Evolutionary conservation across 2,797 vertebrate genomes (phyloP).

Genomic region (Protosalanx chinensis): DNA sequence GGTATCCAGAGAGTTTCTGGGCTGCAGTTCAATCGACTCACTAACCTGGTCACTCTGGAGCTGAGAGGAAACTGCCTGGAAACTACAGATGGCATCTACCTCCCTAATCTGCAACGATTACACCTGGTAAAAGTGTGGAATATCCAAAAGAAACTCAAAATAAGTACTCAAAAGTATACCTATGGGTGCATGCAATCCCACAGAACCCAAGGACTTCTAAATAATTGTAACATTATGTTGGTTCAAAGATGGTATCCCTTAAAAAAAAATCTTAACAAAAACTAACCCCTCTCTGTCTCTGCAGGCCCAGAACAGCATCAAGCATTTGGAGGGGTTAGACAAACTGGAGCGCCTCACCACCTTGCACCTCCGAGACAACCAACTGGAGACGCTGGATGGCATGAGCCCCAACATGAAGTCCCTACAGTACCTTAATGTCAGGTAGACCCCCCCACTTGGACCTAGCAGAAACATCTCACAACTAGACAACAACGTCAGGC

Average conservation of each 20-base stretch:
- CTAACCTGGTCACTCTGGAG: slow-evolving; percentile 81
- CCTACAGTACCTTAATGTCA: slow-evolving; percentile 87
- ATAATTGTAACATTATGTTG: too few species aligned
- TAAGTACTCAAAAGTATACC: too few species aligned
- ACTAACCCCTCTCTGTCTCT: slow-evolving; percentile 13
- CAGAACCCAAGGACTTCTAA: too few species aligned
- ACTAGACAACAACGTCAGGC: slow-evolving; percentile 46
- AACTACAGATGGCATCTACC: slow-evolving; percentile 78
- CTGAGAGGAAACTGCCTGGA: slow-evolving; percentile 83
- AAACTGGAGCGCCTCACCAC: slow-evolving; percentile 73
- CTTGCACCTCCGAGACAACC: slow-evolving; percentile 90
- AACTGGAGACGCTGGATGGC: slow-evolving; percentile 78
- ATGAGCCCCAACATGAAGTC: slow-evolving; percentile 80
- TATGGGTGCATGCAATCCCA: too few species aligned
- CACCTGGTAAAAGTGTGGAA: slow-evolving; percentile 68
- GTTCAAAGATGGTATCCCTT: too few species aligned
- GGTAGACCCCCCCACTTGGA: slow-evolving; percentile 54
- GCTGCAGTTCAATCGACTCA: slow-evolving; percentile 70
- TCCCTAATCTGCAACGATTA: slow-evolving; percentile 82
- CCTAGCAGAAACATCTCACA: neutral
- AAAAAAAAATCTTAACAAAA: too few species aligned
- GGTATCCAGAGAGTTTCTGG: slow-evolving; percentile 68
- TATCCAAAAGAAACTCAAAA: neutral
- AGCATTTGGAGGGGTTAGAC: slow-evolving; percentile 78
- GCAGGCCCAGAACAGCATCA: slow-evolving; percentile 85